Percentiles rank a stretch among this genome's conserved stretches.
phyloP scores from a whole-genome alignment of 2,113 vertebrate species.

The Carassius gibelio region DNA sequence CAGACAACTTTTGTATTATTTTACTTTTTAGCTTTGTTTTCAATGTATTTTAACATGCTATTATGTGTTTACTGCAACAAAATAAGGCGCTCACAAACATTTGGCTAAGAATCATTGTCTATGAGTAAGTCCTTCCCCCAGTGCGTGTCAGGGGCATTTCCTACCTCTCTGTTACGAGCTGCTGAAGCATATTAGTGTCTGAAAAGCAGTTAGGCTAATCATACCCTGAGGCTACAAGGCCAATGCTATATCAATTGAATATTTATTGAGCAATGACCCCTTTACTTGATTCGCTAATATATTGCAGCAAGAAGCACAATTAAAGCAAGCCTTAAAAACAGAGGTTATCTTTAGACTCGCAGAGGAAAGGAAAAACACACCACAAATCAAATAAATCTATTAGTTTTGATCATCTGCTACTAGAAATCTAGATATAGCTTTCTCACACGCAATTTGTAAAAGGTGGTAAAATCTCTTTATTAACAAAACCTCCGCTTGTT shows the following conservation, averaged over 20 bases:
- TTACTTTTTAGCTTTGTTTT: neutral
- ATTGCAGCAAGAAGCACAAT: slow-evolving; percentile 16
- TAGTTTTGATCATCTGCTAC: slow-evolving; percentile 1
- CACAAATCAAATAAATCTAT: slow-evolving; percentile 22
- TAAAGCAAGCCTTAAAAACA: slow-evolving; percentile 30
- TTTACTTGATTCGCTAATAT: slow-evolving; percentile 46
- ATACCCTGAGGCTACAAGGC: slow-evolving; percentile 55
- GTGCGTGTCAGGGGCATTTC: neutral
- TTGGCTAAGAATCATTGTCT: slow-evolving; percentile 32
- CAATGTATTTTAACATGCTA: neutral
- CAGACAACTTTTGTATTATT: neutral
- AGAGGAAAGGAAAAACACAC: neutral
- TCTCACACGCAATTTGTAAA: neutral
- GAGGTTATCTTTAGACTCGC: slow-evolving; percentile 12
- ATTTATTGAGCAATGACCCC: slow-evolving; percentile 47
- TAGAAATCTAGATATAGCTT: neutral
- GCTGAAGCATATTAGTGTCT: slow-evolving; percentile 50
- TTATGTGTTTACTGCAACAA: neutral
- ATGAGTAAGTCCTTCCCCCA: slow-evolving; percentile 2
- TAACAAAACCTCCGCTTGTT: slow-evolving; percentile 10
- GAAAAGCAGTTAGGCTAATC: slow-evolving; percentile 56
- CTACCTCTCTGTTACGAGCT: slow-evolving; percentile 18
- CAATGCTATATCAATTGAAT: slow-evolving; percentile 60
- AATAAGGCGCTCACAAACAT: slow-evolving; percentile 17
- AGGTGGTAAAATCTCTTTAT: slow-evolving; percentile 20